Evolutionary conservation across 2,888 invertebrate species (phyloP), one percentile per base, ranked within the genome.

Genomic region (Aleiodes leptofemur): DNA sequence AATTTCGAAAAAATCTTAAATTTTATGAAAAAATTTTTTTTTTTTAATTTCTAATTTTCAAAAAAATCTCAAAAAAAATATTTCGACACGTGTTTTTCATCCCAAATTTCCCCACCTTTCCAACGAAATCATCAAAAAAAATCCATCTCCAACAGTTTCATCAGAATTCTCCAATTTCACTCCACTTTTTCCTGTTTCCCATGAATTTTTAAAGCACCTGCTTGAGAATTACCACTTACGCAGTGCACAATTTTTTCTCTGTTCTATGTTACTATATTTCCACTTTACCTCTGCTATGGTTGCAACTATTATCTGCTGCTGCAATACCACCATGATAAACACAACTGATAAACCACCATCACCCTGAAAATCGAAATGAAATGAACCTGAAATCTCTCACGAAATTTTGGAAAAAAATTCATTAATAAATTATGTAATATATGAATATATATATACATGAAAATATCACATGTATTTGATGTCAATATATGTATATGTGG

Each of bases 221-320:
- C 88, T 89, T 88, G 84, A 84, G 89, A 88, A 88, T 88, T 89
- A 88, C 86, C 83, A 88, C 86, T 88, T 86, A 89, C 83, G 88
- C 88, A 87, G 84, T 87, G 86, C 87, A 88, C 87, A 83, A 85
- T 82, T 85, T 84, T 84, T 64, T 76, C 89, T 76, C 89, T 89
- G 88, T 89, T 89, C 88, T 89, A 89, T 88, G 88, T 89, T 87
- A 83, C 87, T 88, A 87, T 86, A 83, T 86, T 87, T 87, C 84
- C 84, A 86, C 86, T 82, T 84, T 84, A 85, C 83, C 81, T 81
- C 85, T 81, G 82, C 82, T 82, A 82, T 83, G 74, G 77, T 77
- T 79, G 80, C 82, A 34, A 34, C 76, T 74, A 80, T 82, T 77
- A 71, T 80, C 76, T 56, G 78, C 79, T 78, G 23, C 23, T 23